Percentiles rank a stretch among this genome's conserved stretches.
Conservation (phyloP, 2,113 vertebrate genomes). For the Mormoops blainvillei region DNA sequence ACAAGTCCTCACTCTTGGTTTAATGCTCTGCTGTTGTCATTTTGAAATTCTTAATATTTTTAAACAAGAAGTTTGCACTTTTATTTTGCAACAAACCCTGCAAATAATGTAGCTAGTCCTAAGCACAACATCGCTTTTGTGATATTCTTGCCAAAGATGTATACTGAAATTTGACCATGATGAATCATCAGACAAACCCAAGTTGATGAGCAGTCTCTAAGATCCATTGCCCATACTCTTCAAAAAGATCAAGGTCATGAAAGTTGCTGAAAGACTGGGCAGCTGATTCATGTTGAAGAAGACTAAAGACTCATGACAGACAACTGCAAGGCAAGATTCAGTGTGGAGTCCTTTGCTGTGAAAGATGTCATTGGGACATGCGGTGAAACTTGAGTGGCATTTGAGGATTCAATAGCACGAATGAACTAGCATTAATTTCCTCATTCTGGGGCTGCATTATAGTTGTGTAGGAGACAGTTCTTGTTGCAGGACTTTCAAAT, state of each 20-base stretch:
- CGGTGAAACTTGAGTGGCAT: not conserved
- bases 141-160: not conserved
- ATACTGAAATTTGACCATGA: not conserved
- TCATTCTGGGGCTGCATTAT: not conserved
- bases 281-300: not conserved
- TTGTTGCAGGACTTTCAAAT: not conserved
- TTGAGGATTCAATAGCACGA: not conserved
- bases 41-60: not conserved
- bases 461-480: not conserved
- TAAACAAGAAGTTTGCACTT: not conserved
- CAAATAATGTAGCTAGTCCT: not conserved
- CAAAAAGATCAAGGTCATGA: not conserved
- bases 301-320: not conserved
- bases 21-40: not conserved
- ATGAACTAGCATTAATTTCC: not conserved
- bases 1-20: not conserved
- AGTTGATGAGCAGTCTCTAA: not conserved
- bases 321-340: not conserved
- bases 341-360: not conserved
- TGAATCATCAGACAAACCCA: not conserved
- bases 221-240: not conserved
- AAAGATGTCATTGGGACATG: not conserved
- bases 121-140: not conserved
- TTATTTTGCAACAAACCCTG: not conserved
- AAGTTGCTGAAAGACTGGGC: not conserved